A percentile compares a stretch with the other conserved stretches of the same genome.
Conservation (phyloP, 2,797 vertebrate genomes). For the Buphagus erythrorhynchus region DNA sequence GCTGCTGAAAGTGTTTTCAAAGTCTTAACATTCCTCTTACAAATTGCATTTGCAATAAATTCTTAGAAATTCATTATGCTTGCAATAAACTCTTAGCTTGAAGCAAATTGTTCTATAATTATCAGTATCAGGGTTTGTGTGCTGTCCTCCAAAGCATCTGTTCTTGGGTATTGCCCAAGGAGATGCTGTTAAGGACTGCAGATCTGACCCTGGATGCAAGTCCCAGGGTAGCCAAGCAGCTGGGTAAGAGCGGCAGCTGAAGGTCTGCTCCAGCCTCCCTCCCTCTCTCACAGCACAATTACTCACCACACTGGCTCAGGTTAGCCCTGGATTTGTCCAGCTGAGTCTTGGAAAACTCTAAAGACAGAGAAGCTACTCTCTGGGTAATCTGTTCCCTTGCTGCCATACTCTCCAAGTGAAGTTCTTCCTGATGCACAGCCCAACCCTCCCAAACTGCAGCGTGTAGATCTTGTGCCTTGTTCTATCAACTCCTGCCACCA, state of each 20-base stretch:
- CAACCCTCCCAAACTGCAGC: not conserved
- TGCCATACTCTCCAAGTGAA: not conserved
- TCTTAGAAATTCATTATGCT: constrained; percentile 7
- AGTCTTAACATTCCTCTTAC: not conserved
- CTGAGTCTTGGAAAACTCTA: not conserved
- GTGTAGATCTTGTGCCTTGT: not conserved
- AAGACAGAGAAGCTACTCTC: not conserved
- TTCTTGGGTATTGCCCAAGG: not conserved
- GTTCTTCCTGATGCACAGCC: not conserved
- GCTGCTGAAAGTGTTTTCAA: not conserved
- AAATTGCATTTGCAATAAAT: not conserved
- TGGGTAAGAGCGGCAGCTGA: not conserved
- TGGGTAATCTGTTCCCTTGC: not conserved
- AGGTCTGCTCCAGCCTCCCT: not conserved
- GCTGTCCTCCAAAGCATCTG: not conserved
- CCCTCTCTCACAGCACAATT: not conserved
- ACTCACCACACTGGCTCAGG: not conserved
- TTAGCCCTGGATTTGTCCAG: not conserved
- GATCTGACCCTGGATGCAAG: not conserved
- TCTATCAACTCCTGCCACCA: not conserved
- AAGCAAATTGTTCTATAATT: not conserved
- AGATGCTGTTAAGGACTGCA: not conserved
- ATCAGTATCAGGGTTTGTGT: not conserved
- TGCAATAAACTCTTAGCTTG: not conserved
- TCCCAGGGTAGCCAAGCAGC: not conserved